Evolutionary conservation across 2,113 vertebrate genomes (phyloP).

Genomic region (Grantiella picta): DNA sequence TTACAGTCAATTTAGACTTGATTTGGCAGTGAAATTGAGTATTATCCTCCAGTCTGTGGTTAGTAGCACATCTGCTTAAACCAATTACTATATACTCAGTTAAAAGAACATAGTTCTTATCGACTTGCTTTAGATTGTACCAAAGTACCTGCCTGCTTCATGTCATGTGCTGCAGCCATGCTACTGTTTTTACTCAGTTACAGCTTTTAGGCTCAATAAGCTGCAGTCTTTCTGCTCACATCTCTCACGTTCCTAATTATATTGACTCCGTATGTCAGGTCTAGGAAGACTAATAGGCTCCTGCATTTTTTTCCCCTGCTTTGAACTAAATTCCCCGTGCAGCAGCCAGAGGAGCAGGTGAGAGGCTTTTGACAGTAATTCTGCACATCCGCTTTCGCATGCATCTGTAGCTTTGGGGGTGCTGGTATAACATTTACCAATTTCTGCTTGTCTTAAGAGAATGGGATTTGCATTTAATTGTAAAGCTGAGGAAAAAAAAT

Average conservation of each 20-base stretch:
- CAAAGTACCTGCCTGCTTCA: background rate
- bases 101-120: background rate
- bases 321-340: constrained; percentile 12
- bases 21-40: background rate
- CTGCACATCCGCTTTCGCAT: fast-evolving
- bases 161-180: background rate
- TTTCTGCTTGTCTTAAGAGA: background rate
- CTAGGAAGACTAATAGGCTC: background rate
- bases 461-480: background rate
- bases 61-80: background rate
- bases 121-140: background rate
- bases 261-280: background rate
- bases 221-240: background rate
- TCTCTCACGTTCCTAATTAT: background rate
- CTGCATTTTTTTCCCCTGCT: background rate
- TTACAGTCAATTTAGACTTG: background rate
- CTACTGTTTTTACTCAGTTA: background rate
- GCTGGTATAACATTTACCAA: background rate
- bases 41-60: background rate
- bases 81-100: background rate
- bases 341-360: background rate
- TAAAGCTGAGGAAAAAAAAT: background rate
- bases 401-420: background rate
- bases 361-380: background rate
- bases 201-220: background rate